Evolutionary conservation across 1,140 invertebrate species (phyloP).

Genomic region (Orchestia grillus): DNA sequence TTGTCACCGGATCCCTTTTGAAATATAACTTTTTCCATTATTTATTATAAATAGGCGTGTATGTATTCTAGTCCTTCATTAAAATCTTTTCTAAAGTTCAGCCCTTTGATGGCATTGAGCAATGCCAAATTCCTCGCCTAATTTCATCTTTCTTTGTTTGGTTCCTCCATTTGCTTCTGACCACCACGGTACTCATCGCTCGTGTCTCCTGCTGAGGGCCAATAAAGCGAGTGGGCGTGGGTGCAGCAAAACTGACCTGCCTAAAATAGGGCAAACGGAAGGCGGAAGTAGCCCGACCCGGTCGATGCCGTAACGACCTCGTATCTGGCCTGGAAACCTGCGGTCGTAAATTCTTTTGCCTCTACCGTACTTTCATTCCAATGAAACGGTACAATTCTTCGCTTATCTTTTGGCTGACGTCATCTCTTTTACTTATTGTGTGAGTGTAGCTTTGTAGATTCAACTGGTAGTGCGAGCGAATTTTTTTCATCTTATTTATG

Average conservation of each 20-base stretch:
- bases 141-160: background rate
- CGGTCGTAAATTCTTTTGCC: background rate
- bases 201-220: background rate
- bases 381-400: background rate
- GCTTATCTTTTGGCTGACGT: no score
- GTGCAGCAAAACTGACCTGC: slow-evolving; percentile 10
- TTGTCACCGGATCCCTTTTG: background rate
- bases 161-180: background rate
- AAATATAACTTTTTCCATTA: background rate
- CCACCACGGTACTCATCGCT: background rate
- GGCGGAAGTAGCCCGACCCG: background rate
- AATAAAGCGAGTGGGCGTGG: slow-evolving; percentile 22
- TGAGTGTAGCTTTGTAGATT: background rate
- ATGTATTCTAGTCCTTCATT: background rate
- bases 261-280: slow-evolving; percentile 16
- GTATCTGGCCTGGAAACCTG: background rate
- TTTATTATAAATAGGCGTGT: background rate
- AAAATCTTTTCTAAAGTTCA: background rate
- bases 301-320: background rate
- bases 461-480: background rate
- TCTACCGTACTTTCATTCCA: background rate
- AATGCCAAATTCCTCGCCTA: background rate
- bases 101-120: background rate
- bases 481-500: background rate
- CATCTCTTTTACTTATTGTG: background rate